phyloP scores from a whole-genome alignment of 2,113 vertebrate species.

The Numida meleagris region DNA sequence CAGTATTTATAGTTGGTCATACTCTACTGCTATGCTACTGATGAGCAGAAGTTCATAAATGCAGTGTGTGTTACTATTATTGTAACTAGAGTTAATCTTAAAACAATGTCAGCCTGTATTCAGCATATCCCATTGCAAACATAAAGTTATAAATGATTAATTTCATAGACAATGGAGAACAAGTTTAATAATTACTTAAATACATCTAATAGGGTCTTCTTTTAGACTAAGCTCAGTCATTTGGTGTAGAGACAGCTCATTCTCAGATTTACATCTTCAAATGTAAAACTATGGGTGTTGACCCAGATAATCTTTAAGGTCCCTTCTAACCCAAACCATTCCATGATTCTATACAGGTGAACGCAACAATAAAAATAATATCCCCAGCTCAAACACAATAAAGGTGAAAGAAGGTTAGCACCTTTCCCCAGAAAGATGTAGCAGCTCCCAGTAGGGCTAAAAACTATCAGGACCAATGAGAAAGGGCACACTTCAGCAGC shows the following conservation, averaged over 20 bases:
- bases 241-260: not conserved
- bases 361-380: not conserved
- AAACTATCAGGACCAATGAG: not conserved
- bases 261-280: not conserved
- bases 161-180: not conserved
- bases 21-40: not conserved
- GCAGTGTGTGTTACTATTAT: rapidly evolving
- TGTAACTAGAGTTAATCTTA: not conserved
- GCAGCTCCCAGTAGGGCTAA: not conserved
- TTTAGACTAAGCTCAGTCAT: not conserved
- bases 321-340: not conserved
- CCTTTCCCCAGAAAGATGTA: not conserved
- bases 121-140: not conserved
- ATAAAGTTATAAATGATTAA: not conserved
- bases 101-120: not conserved
- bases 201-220: not conserved
- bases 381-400: not conserved
- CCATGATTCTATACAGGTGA: not conserved
- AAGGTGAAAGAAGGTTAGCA: not conserved
- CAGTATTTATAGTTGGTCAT: not conserved
- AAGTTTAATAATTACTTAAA: not conserved
- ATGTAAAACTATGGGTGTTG: not conserved
- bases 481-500: not conserved
- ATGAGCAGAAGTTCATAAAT: not conserved
- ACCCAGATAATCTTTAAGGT: not conserved